Conservation (phyloP, 1,140 invertebrate genomes). For the Acyrthosiphon pisum region DNA sequence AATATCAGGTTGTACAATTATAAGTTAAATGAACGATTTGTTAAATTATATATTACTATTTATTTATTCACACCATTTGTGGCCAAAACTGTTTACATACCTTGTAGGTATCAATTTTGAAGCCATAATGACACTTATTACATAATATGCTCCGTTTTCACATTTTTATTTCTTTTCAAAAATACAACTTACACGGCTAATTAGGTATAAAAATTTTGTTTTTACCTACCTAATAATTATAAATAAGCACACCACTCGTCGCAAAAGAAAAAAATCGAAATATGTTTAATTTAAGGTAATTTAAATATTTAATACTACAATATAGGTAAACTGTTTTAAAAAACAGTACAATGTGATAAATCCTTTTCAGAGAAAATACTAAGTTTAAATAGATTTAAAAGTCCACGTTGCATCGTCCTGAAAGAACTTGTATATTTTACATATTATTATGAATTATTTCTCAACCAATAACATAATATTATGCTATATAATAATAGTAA, state of each 20-base stretch:
- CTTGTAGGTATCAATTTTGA: not conserved
- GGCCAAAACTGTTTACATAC: not conserved
- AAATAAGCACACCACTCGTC: not conserved
- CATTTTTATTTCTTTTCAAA: not conserved
- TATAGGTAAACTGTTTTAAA: not conserved
- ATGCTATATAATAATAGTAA: not conserved
- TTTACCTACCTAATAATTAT: too few species aligned
- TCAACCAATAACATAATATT: not conserved
- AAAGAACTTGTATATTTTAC: not conserved
- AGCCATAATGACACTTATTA: not conserved
- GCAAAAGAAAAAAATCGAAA: not conserved
- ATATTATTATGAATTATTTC: constrained; percentile 3
- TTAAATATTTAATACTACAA: not conserved
- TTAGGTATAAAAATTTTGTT: too few species aligned
- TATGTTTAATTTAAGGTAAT: not conserved
- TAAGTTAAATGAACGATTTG: not conserved
- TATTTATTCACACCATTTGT: not conserved
- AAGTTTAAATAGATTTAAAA: not conserved
- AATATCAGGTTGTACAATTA: not conserved
- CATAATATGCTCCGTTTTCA: not conserved
- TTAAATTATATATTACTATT: not conserved
- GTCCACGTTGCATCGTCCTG: not conserved
- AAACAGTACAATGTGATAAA: not conserved
- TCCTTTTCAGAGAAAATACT: not conserved
- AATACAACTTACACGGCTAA: too few species aligned